Conservation (phyloP, 2,113 vertebrate genomes). For the Corythornis cristatus region DNA sequence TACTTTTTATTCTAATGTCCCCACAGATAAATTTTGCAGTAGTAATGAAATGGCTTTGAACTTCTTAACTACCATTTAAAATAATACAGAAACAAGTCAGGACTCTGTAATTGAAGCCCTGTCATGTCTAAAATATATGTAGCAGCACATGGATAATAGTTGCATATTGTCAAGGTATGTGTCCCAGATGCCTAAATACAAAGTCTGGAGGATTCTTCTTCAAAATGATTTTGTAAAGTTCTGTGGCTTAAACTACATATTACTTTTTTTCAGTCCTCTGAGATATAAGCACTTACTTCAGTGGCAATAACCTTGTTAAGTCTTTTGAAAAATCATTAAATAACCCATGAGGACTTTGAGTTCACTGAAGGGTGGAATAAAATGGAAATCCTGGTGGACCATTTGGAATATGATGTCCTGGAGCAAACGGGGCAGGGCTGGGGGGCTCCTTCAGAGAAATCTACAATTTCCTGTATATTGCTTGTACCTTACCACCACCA, state of each 20-base stretch:
- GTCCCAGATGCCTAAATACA: not conserved
- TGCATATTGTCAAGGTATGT: not conserved
- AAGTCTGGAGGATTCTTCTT: not conserved
- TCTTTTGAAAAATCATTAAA: not conserved
- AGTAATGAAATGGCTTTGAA: slow-evolving; percentile 46
- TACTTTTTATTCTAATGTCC: slow-evolving; percentile 46
- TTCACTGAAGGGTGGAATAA: not conserved
- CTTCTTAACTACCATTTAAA: slow-evolving; percentile 24
- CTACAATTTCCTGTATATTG: not conserved
- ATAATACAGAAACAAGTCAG: not conserved
- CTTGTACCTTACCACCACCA: accelerated
- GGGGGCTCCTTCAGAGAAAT: not conserved
- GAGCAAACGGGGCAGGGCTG: not conserved
- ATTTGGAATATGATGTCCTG: not conserved
- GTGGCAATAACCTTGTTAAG: not conserved
- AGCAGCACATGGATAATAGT: not conserved
- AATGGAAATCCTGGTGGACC: not conserved
- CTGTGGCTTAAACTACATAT: not conserved
- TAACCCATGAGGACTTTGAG: not conserved
- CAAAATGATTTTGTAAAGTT: not conserved
- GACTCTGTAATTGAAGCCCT: not conserved
- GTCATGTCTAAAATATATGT: not conserved
- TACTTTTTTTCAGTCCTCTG: not conserved
- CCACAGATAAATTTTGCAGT: slow-evolving; percentile 12
- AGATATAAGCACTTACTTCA: not conserved